A percentile compares a stretch with the other conserved stretches of the same genome.
phyloP scores from a whole-genome alignment of 2,113 vertebrate genomes.

The Noctilio leporinus region DNA sequence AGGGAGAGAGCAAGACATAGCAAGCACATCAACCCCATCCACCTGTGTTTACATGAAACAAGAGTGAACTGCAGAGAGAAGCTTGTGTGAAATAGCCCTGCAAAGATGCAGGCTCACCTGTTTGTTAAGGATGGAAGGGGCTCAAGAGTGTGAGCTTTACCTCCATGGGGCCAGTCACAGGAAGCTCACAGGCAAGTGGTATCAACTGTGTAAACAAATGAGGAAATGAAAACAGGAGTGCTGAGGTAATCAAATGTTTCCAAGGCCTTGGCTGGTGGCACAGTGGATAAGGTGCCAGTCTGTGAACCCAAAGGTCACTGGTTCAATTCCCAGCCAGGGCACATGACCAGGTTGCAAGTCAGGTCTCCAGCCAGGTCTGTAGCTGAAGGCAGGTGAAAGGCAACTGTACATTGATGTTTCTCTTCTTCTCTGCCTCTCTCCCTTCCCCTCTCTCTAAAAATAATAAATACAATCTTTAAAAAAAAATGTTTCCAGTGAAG shows the following conservation, averaged over 20 bases:
- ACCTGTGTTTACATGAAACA: background rate
- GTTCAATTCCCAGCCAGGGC: too few species aligned
- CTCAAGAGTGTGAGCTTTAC: background rate
- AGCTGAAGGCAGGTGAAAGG: too few species aligned
- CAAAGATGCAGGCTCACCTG: background rate
- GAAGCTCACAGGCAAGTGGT: background rate
- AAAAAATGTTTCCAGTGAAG: background rate
- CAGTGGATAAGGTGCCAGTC: too few species aligned
- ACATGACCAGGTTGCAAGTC: too few species aligned
- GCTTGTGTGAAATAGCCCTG: accelerated
- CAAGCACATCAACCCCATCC: background rate
- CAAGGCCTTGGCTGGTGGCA: too few species aligned
- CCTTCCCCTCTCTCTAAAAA: too few species aligned
- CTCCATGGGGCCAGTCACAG: background rate
- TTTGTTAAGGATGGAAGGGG: accelerated
- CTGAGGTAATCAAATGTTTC: background rate
- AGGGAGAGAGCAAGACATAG: background rate
- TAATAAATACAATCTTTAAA: too few species aligned
- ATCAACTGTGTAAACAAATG: background rate
- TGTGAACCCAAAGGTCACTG: too few species aligned
- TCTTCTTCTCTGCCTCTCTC: too few species aligned
- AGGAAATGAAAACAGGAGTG: background rate
- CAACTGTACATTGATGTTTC: too few species aligned
- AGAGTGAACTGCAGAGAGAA: background rate
- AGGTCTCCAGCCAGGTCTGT: too few species aligned